Evolutionary conservation across 2,113 vertebrate genomes (phyloP), one percentile per base, ranked within the genome.

Genomic region (Odontophorus gujanensis): DNA sequence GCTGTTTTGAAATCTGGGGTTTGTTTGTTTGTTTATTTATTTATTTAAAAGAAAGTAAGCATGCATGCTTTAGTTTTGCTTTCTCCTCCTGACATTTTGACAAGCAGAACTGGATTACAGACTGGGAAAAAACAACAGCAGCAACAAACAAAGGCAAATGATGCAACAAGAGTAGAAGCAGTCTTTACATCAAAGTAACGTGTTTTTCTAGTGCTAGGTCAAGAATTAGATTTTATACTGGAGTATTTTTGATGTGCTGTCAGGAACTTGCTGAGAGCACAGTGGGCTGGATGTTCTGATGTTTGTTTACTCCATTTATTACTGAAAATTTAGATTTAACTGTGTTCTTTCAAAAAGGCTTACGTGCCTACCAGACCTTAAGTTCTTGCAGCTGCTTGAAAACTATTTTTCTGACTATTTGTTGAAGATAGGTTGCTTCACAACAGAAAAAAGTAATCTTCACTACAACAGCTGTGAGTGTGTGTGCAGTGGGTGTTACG

Each of bases 231-330:
- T 63, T 92, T 80, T 80, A 34, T 63, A 55, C 43, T 83, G 75
- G 34, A 51, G 9, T 63, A 18, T 59, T 72, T 81, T 81, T 71
- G 55, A 48, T 71, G 43, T 63, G 30, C 67, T 77, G 80, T 77
- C 75, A 85, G 73, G 38, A 92, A 26, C 59, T 83, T 55, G 57
- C 73, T 73, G 55, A 95, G 90, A 81, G 85, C 65, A 78, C 28
- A 32, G 42, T 43, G 30, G 34, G 25, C 19, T 67, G 58, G 43
- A 30, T 61, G 19, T 53, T 47, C 0, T 22, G 16, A 21, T 87
- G 42, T 94, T 94, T 96, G 78, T 91, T 89, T 92, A 50, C 32
- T 74, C 63, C 62, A 34, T 89, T 87, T 93, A 59, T 45, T 4
- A 66, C 78, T 7, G 66, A 75, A 94, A 78, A n/a, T 77, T 87